Percentiles rank a stretch among this genome's conserved stretches.
These are phyloP conservation scores for Eulithis prunata DNA, from an alignment of 2,888 invertebrate species.

Conservation along the genomic window DNA sequence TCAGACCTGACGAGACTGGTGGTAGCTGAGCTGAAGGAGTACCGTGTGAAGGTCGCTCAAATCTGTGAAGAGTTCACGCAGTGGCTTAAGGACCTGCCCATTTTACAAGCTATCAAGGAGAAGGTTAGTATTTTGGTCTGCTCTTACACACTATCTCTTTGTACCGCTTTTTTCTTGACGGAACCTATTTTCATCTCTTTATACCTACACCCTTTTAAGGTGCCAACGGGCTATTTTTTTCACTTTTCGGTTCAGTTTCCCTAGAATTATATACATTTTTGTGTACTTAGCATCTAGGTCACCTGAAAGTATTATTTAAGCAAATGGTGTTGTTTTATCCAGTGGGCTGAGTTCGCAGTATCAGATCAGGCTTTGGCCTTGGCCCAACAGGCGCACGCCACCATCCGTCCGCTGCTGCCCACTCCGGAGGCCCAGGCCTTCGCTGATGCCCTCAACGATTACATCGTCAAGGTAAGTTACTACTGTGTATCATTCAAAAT, in stretches of 20 bases:
- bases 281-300: too few species aligned
- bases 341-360: constrained; percentile 78
- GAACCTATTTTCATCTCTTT: background rate
- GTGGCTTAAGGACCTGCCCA: constrained; percentile 73
- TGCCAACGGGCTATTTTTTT: too few species aligned
- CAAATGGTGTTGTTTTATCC: constrained; percentile 17
- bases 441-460: constrained; percentile 83
- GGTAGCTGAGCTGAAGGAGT: constrained; percentile 72
- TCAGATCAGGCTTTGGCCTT: constrained; percentile 83
- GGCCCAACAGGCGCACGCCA: constrained; percentile 81
- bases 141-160: background rate
- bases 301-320: too few species aligned
- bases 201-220: background rate
- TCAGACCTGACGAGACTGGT: constrained; percentile 73
- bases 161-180: too few species aligned
- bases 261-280: too few species aligned
- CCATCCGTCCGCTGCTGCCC: constrained; percentile 85
- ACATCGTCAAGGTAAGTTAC: constrained; percentile 84
- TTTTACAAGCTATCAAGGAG: constrained; percentile 65
- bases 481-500: background rate
- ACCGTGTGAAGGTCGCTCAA: constrained; percentile 61
- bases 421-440: constrained; percentile 87
- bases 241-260: too few species aligned
- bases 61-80: constrained; percentile 61
- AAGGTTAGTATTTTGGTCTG: constrained; percentile 56